A percentile compares a stretch with the other conserved stretches of the same genome.
phyloP scores from a whole-genome alignment of 2,797 vertebrate species.

The Arremon aurantiirostris region DNA sequence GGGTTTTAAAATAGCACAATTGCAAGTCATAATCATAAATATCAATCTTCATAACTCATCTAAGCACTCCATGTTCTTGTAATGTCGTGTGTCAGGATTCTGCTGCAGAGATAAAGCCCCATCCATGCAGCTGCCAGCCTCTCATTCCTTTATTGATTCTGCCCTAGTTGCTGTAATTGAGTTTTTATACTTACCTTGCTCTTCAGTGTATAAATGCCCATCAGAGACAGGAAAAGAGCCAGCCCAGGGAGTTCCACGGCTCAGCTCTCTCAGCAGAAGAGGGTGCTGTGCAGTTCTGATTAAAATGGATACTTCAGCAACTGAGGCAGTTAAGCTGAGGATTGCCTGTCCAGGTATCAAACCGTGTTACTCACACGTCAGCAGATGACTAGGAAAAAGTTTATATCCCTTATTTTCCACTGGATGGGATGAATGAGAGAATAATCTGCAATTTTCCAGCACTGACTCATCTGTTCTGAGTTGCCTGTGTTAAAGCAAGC shows the following conservation, averaged over 20 bases:
- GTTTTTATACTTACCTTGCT: conserved; percentile 38
- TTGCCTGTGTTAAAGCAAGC: not conserved
- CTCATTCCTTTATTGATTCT: conserved; percentile 48
- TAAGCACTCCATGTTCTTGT: conserved; percentile 8
- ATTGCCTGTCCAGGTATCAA: not conserved
- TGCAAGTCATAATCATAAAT: conserved; percentile 57
- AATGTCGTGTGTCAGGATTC: conserved; percentile 17
- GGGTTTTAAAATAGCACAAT: conserved; percentile 39
- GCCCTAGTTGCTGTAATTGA: conserved; percentile 42
- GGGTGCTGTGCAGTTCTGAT: conserved; percentile 37
- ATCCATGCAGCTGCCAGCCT: conserved; percentile 4
- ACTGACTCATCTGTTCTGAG: not conserved
- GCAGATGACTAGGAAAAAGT: not conserved
- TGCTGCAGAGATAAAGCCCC: not conserved
- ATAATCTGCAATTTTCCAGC: not conserved
- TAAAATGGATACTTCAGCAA: not conserved
- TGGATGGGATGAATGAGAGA: not conserved
- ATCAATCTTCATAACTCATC: conserved; percentile 53
- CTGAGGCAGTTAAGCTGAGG: not conserved
- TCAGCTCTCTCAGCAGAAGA: conserved; percentile 36
- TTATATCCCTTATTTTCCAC: not conserved
- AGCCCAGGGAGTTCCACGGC: not conserved
- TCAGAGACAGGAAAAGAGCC: conserved; percentile 1
- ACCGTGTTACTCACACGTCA: not conserved
- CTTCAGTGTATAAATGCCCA: conserved; percentile 38